A percentile compares a stretch with the other conserved stretches of the same genome.
Evolutionary conservation across 2,113 vertebrate species (phyloP).

Genomic region (Microtus montanus): DNA sequence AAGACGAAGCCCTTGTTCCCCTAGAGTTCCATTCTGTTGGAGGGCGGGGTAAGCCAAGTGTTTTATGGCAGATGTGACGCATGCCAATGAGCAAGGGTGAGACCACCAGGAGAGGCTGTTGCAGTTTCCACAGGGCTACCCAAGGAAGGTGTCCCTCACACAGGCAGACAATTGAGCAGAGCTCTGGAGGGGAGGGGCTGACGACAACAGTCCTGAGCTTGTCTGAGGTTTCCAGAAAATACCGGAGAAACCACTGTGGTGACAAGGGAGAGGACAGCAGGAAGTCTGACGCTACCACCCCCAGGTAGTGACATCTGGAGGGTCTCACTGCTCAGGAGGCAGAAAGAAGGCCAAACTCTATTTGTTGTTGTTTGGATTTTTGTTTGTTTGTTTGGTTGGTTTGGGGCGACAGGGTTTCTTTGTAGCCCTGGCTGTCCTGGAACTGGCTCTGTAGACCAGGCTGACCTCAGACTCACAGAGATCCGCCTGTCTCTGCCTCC

Average conservation of each 20-base stretch:
- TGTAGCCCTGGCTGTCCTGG: too few species aligned
- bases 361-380: too few species aligned
- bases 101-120: accelerated
- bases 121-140: background rate
- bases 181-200: background rate
- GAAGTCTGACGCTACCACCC: too few species aligned
- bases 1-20: background rate
- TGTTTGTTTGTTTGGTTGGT: too few species aligned
- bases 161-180: background rate
- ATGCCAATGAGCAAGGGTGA: background rate
- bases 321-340: background rate
- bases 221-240: background rate
- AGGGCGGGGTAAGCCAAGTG: background rate
- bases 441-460: too few species aligned
- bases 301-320: background rate
- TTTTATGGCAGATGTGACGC: background rate
- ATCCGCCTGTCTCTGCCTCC: too few species aligned
- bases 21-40: background rate
- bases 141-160: background rate
- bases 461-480: too few species aligned
- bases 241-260: background rate
- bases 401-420: too few species aligned
- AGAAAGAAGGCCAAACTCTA: background rate
- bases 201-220: background rate
- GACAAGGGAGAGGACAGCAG: background rate